Evolutionary conservation across 2,797 vertebrate species (phyloP), one percentile per base, ranked within the genome.

Genomic region (Ciconia nigra): DNA sequence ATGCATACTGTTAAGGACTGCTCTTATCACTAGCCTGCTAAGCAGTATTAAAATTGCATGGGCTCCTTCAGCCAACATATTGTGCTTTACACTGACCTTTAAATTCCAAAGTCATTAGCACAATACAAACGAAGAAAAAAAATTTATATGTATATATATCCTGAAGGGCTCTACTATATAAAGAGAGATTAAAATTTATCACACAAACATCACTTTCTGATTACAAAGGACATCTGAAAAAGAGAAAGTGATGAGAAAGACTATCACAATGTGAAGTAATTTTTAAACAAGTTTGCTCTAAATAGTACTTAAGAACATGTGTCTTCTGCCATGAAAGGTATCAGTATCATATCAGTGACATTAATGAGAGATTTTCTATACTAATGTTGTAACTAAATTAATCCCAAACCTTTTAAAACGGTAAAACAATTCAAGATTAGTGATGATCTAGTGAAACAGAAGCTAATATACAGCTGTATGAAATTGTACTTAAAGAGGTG

Each of bases 11-110:
- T 54, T 87, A 74, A 81, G 33, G 89, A 65, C 25, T 91, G 91
- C 87, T 96, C 92, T 93, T 96, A 94, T 89, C 83, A 76, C 61
- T 57, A 86, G 59, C 69, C 89, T 91, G 79, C 72, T 74, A 94
- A 69, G 77, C 58, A 59, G 8, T 76, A 97, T 97, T 97, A 98
- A 97, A 96, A 96, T 95, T 97, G 95, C 88, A 97, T 97, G 89
- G 88, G 58, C 58, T 87, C 73, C 91, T 93, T 70, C 88, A 95
- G 83, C 81, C 92, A 92, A 80, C 47, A 59, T 35, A 83, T 4
- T 78, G 41, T 83, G 82, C 89, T 84, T 84, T 69, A 54, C 33
- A 74, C 21, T 90, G 94, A 95, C 95, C 95, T 96, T 97, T 97
- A 96, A 85, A 84, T 95, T 97, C 58, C 67, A 57, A 70, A 86